phyloP scores from a whole-genome alignment of 2,797 vertebrate genomes.

The Falco novaeseelandiae region DNA sequence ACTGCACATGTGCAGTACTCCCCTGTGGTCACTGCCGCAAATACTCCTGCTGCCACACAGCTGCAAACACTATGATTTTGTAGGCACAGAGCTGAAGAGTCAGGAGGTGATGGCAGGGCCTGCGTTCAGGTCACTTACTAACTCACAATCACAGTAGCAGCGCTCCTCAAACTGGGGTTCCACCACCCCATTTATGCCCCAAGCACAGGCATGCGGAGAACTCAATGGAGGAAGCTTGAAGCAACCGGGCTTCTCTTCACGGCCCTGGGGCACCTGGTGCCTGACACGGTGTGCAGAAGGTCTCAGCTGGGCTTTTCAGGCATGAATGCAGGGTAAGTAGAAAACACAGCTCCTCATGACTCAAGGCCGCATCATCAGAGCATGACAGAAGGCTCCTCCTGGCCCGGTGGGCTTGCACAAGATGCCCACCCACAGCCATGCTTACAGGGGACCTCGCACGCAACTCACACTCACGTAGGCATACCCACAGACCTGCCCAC shows the following conservation, averaged over 20 bases:
- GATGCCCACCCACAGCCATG: not conserved
- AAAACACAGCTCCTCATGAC: not conserved
- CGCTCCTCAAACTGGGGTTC: not conserved
- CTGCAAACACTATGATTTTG: rapidly evolving
- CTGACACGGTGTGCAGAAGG: not conserved
- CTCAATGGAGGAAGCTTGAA: not conserved
- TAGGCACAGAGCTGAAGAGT: not conserved
- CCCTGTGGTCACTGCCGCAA: not conserved
- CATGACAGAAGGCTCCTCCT: not conserved
- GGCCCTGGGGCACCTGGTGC: not conserved
- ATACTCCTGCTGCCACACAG: rapidly evolving
- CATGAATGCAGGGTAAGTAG: not conserved
- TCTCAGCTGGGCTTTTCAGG: not conserved
- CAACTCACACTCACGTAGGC: not conserved
- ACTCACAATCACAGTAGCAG: not conserved
- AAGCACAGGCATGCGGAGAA: not conserved
- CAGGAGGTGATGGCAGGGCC: not conserved
- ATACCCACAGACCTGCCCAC: not conserved
- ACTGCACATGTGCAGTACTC: rapidly evolving
- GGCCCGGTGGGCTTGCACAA: constrained; percentile 10
- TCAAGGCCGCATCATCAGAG: not conserved
- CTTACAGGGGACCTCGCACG: rapidly evolving
- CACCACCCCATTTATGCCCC: too few species aligned
- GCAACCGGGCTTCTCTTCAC: not conserved
- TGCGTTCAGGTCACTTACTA: not conserved